These are phyloP conservation scores for Nilaparvata lugens DNA, from an alignment of 1,140 invertebrate species.

Conservation along the genomic window DNA sequence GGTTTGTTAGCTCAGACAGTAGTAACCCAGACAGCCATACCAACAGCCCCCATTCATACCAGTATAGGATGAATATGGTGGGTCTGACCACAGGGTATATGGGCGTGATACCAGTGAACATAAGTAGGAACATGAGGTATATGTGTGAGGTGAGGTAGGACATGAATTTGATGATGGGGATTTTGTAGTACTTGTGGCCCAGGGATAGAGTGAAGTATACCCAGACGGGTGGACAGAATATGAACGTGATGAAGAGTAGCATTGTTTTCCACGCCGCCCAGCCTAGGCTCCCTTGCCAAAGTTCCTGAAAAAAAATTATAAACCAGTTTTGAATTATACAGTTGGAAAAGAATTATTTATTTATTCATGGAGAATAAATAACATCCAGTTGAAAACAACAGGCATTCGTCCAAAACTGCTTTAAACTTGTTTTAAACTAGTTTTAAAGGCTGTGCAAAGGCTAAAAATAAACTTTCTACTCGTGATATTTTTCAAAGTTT, in stretches of 20 bases:
- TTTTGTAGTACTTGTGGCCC: constrained; percentile 90
- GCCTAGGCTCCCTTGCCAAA: constrained; percentile 90
- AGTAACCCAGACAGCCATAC: constrained; percentile 93
- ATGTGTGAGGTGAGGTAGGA: constrained; percentile 97
- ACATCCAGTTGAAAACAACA: no score
- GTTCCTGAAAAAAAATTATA: constrained; percentile 71
- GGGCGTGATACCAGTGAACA: constrained; percentile 84
- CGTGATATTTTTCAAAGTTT: no score
- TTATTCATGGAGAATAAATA: no score
- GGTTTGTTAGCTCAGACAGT: constrained; percentile 92
- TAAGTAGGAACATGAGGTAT: constrained; percentile 88
- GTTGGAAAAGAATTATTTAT: no score
- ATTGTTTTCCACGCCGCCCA: constrained; percentile 94
- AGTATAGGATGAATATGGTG: constrained; percentile 60
- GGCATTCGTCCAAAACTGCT: no score
- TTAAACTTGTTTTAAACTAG: no score
- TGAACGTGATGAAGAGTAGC: constrained; percentile 81
- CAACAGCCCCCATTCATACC: constrained; percentile 94
- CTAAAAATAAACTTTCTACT: no score
- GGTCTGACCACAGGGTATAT: constrained; percentile 69
- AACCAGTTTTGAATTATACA: no score
- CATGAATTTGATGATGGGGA: constrained; percentile 99
- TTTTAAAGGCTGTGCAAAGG: no score
- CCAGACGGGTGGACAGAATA: constrained; percentile 93
- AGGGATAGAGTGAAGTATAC: constrained; percentile 90